Percentiles rank a stretch among this genome's conserved stretches.
phyloP scores from a whole-genome alignment of 1,140 invertebrate genomes.

The Berghia stephanieae region DNA sequence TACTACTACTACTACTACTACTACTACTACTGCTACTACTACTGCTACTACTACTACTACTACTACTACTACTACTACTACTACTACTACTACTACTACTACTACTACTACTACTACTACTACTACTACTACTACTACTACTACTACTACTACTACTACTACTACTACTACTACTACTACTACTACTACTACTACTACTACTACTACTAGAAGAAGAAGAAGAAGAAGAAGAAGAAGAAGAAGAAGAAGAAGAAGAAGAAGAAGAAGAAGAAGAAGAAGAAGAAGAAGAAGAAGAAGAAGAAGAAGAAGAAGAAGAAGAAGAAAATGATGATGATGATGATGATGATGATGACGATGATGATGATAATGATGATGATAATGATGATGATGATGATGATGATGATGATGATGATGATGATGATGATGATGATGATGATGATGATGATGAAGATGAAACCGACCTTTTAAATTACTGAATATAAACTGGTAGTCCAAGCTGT shows the following conservation, averaged over 20 bases:
- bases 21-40: constrained; percentile 1
- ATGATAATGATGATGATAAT: too few species aligned
- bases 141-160: constrained; percentile 1
- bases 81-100: neutral
- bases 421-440: constrained; percentile 2
- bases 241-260: neutral
- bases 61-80: constrained; percentile 2
- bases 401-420: constrained; percentile 2
- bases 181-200: constrained; percentile 2
- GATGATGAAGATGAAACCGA: too few species aligned
- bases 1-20: constrained; percentile 2
- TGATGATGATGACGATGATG: too few species aligned
- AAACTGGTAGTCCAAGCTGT: too few species aligned
- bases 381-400: constrained; percentile 3
- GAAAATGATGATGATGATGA: too few species aligned
- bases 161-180: constrained; percentile 2
- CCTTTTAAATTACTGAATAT: too few species aligned
- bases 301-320: neutral
- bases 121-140: constrained; percentile 2
- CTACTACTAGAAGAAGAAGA: constrained; percentile 4
- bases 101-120: neutral
- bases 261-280: neutral
- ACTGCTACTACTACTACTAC: constrained; percentile 2
- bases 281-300: neutral
- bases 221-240: neutral